Base-by-base conservation (phyloP, 2,888 invertebrate genomes). In the Eulithis testata region DNA sequence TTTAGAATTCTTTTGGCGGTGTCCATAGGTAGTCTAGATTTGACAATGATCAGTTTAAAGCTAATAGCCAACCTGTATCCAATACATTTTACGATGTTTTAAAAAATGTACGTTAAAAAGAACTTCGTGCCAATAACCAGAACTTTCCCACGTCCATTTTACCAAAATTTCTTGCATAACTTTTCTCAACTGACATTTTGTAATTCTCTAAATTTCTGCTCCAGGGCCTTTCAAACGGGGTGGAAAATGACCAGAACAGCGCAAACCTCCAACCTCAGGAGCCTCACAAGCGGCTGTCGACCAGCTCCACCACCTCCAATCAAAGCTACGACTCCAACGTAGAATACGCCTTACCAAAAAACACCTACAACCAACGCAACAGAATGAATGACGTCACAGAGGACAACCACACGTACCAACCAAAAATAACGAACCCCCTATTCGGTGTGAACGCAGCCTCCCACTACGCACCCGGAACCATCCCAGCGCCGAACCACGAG, bases 391-490 rank as follows among this genome's bases (percentile, higher is more conserved):
- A 89, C 68, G 78, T 79, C 51, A 80, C 76, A 43, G 88, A 89
- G 11, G 77, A 75, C 21, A 21, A 1, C 67, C 66, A 71, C 3
- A 74, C 79, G 6, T 83, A 83, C 80, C 87, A 84, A 67, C 86
- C 87, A 7, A 93, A 91, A 75, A 84, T 81, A 60, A 78, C 90
- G 12, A 93, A 93, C 70, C 93, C 93, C 0, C 76, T 93, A 11
- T 93, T 90, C 81, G 93, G 93, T 8, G 91, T 91, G 4, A 93
- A 93, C 75, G 91, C 93, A 21, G 93, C 93, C 5, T 86, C 92
- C 0, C 89, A 93, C 71, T 94, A 94, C 79, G 87, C 91, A 8
- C 92, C 93, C 3, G 86, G 86, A 7, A 68, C 85, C 0, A 69
- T 84, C 37, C 74, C 76, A 11, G 62, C 74, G 37, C 71, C 77